Evolutionary conservation across 92 coral and sea anemone genomes (phyloP).

Genomic region (Phenganax stokvisi): DNA sequence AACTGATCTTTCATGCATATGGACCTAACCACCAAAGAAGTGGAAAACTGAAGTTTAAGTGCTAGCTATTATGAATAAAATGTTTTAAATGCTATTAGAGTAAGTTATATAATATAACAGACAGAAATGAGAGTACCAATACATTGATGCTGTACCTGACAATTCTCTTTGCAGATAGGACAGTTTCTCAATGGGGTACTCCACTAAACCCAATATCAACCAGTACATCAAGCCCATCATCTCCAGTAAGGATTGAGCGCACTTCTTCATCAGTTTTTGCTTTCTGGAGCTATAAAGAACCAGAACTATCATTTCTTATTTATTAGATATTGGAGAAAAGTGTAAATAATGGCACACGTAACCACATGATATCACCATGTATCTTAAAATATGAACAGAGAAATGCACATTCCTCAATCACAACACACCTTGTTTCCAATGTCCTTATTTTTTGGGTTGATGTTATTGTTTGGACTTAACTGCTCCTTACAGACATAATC

Average conservation of each 20-base stretch:
- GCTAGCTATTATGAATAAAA: too few relatives aligned
- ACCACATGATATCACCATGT: too few relatives aligned
- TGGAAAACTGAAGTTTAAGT: background rate
- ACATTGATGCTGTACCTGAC: constrained; percentile 42
- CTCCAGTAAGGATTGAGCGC: constrained; percentile 39
- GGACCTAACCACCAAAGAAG: constrained; percentile 20
- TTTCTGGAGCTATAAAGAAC: constrained; percentile 40
- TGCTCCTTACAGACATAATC: background rate
- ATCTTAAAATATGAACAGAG: too few relatives aligned
- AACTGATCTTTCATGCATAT: constrained; percentile 38
- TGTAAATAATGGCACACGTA: too few relatives aligned
- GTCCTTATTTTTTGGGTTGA: background rate
- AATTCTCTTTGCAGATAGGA: constrained; percentile 38
- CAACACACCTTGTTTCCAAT: background rate
- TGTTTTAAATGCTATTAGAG: background rate
- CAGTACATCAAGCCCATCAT: constrained; percentile 51
- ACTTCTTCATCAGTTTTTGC: constrained; percentile 54
- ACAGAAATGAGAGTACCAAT: background rate
- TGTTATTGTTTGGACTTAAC: background rate
- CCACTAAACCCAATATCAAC: constrained; percentile 47
- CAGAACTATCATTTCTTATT: too few relatives aligned
- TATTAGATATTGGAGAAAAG: too few relatives aligned
- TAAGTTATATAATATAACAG: background rate
- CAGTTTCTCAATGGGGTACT: constrained; percentile 54
- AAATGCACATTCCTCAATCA: background rate